A percentile compares a stretch with the other conserved stretches of the same genome.
Evolutionary conservation across 2,888 invertebrate genomes (phyloP).

Genomic region (Zele albiditarsus): DNA sequence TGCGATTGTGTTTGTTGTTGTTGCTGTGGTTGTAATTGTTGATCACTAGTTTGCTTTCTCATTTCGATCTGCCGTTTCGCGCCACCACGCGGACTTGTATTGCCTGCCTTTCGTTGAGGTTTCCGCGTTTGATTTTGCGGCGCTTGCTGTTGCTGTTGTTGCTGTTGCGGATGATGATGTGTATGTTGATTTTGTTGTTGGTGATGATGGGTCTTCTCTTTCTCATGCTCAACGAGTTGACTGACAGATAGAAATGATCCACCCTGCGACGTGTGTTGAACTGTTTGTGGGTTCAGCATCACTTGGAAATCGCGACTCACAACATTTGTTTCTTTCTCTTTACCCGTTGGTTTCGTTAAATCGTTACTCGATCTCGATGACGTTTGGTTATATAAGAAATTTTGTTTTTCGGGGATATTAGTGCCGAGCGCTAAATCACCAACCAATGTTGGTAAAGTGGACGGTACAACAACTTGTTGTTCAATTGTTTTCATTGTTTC

Average conservation of each 20-base stretch:
- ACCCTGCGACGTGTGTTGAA: constrained; percentile 67
- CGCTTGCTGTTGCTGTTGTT: constrained; percentile 46
- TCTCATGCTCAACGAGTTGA: constrained; percentile 77
- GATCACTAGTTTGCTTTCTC: constrained; percentile 62
- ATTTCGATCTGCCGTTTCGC: constrained; percentile 68
- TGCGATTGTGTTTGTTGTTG: constrained; percentile 58
- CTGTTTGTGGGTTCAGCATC: constrained; percentile 68
- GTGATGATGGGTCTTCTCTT: constrained; percentile 62
- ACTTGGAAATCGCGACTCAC: constrained; percentile 63
- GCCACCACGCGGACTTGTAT: constrained; percentile 63
- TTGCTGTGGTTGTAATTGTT: constrained; percentile 57
- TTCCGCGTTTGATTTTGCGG: constrained; percentile 49
- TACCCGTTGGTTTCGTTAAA: constrained; percentile 46
- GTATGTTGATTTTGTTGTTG: constrained; percentile 43
- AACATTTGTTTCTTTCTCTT: constrained; percentile 63
- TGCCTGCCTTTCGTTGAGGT: constrained; percentile 64
- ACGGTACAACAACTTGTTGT: constrained; percentile 73
- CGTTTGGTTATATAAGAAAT: constrained; percentile 65
- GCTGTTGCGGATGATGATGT: constrained; percentile 49
- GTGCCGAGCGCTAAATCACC: constrained; percentile 77
- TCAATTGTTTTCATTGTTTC: constrained; percentile 65
- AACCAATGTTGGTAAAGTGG: constrained; percentile 77
- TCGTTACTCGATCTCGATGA: constrained; percentile 53
- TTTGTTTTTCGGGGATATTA: constrained; percentile 67
- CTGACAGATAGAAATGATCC: constrained; percentile 78